phyloP scores from a whole-genome alignment of 35 echinoderm and acorn worm genomes.

The Holothuria glaberrima region DNA sequence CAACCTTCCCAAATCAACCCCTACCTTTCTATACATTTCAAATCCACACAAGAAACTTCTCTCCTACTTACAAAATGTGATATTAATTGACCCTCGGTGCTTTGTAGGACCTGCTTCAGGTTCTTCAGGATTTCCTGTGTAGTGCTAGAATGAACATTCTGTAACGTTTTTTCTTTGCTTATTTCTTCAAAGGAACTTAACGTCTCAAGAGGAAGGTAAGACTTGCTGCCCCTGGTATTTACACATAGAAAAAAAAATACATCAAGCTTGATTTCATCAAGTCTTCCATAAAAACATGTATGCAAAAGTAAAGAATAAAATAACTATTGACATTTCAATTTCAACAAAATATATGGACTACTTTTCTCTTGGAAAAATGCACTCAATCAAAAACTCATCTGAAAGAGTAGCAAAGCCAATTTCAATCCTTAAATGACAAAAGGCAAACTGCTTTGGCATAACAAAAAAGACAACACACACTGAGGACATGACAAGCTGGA shows the following conservation, averaged over 20 bases:
- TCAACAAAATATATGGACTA: too few species aligned
- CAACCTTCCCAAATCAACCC: not conserved
- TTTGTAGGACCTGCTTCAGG: conserved; percentile 74
- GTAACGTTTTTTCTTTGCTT: conserved; percentile 30
- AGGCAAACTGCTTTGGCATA: not conserved
- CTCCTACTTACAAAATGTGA: conserved; percentile 79
- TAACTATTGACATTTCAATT: too few species aligned
- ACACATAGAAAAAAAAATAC: not conserved
- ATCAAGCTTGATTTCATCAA: not conserved
- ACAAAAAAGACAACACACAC: too few species aligned
- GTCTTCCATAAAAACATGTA: too few species aligned
- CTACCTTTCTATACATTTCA: not conserved
- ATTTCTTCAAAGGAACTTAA: conserved; percentile 49
- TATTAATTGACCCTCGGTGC: conserved; percentile 83
- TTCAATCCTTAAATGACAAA: not conserved
- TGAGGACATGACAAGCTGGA: too few species aligned
- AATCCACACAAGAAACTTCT: not conserved
- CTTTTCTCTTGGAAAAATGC: too few species aligned
- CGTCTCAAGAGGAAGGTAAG: conserved; percentile 28
- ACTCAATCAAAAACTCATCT: not conserved
- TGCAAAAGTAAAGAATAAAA: too few species aligned
- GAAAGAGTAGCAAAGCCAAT: not conserved
- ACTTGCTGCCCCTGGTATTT: conserved; percentile 16
- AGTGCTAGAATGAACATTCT: not conserved
- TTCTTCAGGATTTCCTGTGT: conserved; percentile 61